Percentiles rank a stretch among this genome's conserved stretches.
phyloP scores from a whole-genome alignment of 1,140 invertebrate genomes.

The Nasonia longicornis region DNA sequence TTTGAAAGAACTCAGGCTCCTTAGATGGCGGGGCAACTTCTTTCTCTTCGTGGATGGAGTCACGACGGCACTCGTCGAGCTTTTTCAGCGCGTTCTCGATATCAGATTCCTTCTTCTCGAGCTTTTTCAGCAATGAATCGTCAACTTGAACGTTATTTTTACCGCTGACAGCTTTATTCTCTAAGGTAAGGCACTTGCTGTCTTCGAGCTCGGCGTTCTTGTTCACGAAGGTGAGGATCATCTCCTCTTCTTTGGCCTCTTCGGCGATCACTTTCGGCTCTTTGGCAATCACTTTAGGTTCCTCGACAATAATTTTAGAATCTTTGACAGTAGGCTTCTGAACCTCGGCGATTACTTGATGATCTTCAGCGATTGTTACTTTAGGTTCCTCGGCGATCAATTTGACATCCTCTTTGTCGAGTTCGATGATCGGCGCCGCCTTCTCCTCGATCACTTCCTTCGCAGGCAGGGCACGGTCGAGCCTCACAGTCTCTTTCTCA shows the following conservation, averaged over 20 bases:
- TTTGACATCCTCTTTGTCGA: neutral
- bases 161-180: neutral
- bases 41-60: constrained; percentile 15
- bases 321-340: too few species aligned
- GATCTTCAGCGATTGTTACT: neutral
- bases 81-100: constrained; percentile 31
- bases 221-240: constrained; percentile 15
- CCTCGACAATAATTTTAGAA: neutral
- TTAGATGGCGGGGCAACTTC: neutral
- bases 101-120: constrained; percentile 33
- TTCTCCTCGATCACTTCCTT: constrained; percentile 22
- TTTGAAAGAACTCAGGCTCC: constrained; percentile 40
- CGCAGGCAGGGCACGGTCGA: neutral
- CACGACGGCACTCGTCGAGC: constrained; percentile 36
- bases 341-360: neutral
- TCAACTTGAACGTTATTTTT: neutral
- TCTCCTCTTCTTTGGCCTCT: constrained; percentile 7
- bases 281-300: neutral
- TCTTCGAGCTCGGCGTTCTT: constrained; percentile 31
- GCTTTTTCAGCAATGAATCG: constrained; percentile 23
- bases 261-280: constrained; percentile 8
- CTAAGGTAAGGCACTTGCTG: constrained; percentile 16
- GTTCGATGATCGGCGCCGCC: neutral
- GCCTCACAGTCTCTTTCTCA: neutral
- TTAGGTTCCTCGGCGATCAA: neutral